Evolutionary conservation across 2,888 invertebrate genomes (phyloP).

Genomic region (Apeira syringaria): DNA sequence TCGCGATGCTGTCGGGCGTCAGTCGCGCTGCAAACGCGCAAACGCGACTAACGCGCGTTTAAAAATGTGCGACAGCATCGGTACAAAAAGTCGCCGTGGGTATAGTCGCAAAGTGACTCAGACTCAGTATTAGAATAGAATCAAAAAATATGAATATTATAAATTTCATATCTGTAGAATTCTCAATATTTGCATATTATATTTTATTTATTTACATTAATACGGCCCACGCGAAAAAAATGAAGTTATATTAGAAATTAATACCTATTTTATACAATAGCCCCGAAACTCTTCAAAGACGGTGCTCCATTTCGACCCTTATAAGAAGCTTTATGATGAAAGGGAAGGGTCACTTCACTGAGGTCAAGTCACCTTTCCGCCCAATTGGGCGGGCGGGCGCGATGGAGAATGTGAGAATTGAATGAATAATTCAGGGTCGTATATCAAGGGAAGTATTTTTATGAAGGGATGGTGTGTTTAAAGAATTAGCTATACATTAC

Average conservation of each 20-base stretch:
- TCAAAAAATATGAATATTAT: no score
- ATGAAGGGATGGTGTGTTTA: constrained; percentile 18
- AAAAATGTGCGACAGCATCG: no score
- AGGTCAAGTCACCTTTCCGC: constrained; percentile 74
- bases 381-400: constrained; percentile 55
- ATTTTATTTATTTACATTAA: no score
- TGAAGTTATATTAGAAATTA: constrained; percentile 19
- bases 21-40: no score
- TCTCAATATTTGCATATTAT: no score
- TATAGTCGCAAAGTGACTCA: no score
- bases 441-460: constrained; percentile 28
- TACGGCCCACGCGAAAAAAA: not conserved
- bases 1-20: no score
- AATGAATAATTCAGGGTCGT: constrained; percentile 28
- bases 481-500: constrained; percentile 18
- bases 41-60: no score
- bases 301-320: constrained; percentile 45
- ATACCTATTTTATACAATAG: constrained; percentile 14
- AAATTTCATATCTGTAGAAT: no score
- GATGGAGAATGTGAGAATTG: constrained; percentile 26
- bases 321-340: constrained; percentile 60
- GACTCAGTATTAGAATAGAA: no score
- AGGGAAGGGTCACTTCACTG: constrained; percentile 74
- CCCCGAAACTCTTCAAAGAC: constrained; percentile 38
- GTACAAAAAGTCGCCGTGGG: no score